Conservation (phyloP, 2,113 vertebrate species). For the Cochlearius cochlearius region DNA sequence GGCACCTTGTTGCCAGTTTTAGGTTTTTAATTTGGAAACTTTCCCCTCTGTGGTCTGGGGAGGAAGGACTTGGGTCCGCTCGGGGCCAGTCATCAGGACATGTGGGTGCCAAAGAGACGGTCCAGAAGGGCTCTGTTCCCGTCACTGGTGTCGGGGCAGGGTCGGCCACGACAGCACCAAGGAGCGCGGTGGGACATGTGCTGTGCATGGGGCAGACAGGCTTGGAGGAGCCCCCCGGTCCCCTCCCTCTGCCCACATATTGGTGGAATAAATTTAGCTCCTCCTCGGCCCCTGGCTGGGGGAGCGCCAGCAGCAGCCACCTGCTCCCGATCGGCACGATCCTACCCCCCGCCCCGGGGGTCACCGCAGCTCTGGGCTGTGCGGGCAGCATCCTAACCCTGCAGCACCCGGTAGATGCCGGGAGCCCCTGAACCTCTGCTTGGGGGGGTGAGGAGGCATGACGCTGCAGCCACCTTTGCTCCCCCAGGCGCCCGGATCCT, state of each 20-base stretch:
- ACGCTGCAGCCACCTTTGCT: not conserved
- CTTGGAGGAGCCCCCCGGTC: not conserved
- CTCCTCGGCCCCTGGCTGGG: rapidly evolving
- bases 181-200: rapidly evolving
- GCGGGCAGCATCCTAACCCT: not conserved
- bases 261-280: not conserved
- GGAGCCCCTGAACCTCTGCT: not conserved
- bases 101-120: conserved; percentile 70
- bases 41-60: conserved; percentile 75
- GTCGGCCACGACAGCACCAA: rapidly evolving
- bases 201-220: not conserved
- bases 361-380: not conserved
- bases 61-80: conserved; percentile 75
- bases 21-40: conserved; percentile 84
- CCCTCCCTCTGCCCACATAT: not conserved
- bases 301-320: not conserved
- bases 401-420: rapidly evolving
- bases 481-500: rapidly evolving
- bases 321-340: rapidly evolving
- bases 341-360: rapidly evolving
- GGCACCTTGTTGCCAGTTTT: conserved; percentile 82
- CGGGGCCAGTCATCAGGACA: conserved; percentile 68
- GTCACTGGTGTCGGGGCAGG: conserved; percentile 1
- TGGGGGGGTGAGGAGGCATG: rapidly evolving
- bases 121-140: conserved; percentile 58